Base-by-base conservation (phyloP, 30 jellyfish, hydroid and myxozoan species). In the Rhopilema esculentum region DNA sequence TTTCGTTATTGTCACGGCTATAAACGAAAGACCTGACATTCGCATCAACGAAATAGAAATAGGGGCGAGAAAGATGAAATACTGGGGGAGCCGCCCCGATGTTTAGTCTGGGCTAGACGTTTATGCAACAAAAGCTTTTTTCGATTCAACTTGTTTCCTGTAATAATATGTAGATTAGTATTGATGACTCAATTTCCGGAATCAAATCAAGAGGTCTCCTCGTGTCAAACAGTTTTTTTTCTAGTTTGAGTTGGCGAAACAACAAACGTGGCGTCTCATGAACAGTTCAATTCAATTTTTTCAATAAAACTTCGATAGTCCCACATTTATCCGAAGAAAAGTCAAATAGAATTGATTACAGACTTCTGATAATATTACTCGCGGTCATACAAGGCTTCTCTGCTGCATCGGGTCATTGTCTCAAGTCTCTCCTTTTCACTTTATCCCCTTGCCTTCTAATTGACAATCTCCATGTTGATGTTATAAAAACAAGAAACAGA, bases 61-160 rank as follows among this genome's bases (percentile, higher is more conserved):
- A 12, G 82, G 64, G 62, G 27, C 27, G 24, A 53, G 63, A 9
- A 19, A 28, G 64, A 12, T 16, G 49, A 71, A 71, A n/a, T 19
- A 23, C 77, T 23, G 77, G 30, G 8, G 77, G 77, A n/a, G 62
- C 63, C 49, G 33, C 52, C 29, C 28, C 28, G 49, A 71, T 71
- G 49, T 71, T 71, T 27, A 18, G 82, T 20, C 82, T 71, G 49
- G 33, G 33, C 24, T 19, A 25, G 49, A 71, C 29, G 23, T 32
- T 23, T 16, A 16, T 53, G 25, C 49, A 16, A 71, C 33, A 71
- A 25, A 25, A 71, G 82, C 82, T 22, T 25, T 66, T 66, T 66
- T 66, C 30, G 16, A 66, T 71, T 71, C 82, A 31, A 71, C 30
- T 25, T 71, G 82, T 71, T 71, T 71, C 82, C 82, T 71, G 82